Percentiles rank a stretch among this genome's conserved stretches.
Conservation (phyloP, 2,888 invertebrate species). For the Arrhopalites spinosus region DNA sequence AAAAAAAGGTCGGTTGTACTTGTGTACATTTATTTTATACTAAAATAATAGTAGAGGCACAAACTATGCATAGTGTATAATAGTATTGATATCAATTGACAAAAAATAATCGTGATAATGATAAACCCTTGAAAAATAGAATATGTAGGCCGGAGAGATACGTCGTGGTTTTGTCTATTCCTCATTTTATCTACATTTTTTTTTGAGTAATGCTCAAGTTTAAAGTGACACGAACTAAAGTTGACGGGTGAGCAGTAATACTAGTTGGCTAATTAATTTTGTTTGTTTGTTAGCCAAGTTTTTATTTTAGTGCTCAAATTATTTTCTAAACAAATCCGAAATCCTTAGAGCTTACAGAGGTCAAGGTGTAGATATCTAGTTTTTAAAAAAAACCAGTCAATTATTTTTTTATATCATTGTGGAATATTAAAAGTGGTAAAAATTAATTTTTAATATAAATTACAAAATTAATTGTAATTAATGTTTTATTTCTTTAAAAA, state of each 20-base stretch:
- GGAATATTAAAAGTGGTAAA: constrained; percentile 1
- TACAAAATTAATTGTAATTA: neutral
- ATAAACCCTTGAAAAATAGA: neutral
- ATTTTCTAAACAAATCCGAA: neutral
- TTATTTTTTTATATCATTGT: too few species aligned
- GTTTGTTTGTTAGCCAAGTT: neutral
- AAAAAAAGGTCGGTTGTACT: too few species aligned
- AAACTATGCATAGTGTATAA: too few species aligned
- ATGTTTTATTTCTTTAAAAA: neutral
- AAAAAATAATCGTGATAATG: neutral
- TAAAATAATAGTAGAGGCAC: too few species aligned
- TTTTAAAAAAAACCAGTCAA: too few species aligned
- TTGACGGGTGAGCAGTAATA: neutral
- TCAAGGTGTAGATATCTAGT: too few species aligned
- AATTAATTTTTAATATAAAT: neutral
- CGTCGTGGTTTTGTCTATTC: neutral
- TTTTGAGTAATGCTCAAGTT: constrained; percentile 21
- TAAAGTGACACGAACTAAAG: constrained; percentile 13
- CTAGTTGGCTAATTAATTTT: neutral
- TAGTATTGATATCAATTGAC: too few species aligned
- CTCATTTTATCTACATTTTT: neutral
- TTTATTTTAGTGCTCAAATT: neutral
- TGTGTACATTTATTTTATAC: too few species aligned
- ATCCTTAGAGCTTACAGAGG: too few species aligned
- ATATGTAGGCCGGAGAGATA: neutral